A percentile compares a stretch with the other conserved stretches of the same genome.
Conservation (phyloP, 2,113 vertebrate species). For the Toxotes chatareus region DNA sequence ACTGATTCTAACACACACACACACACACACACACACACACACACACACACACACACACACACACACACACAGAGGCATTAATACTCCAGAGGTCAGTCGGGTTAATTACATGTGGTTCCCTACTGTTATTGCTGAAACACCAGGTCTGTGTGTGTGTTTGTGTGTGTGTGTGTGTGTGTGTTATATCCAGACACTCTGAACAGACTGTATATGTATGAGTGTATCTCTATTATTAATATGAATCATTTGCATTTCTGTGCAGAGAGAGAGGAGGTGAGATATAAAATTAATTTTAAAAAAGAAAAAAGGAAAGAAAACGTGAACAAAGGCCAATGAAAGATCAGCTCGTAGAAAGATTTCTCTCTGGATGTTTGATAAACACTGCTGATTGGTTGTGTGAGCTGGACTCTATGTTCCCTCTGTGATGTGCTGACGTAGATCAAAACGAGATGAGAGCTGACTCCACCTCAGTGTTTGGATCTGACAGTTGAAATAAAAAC, state of each 20-base stretch:
- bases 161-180: background rate
- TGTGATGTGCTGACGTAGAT: no score
- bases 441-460: background rate
- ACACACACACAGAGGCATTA: slow-evolving; percentile 26
- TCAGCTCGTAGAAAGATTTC: no score
- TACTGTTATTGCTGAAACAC: slow-evolving; percentile 68
- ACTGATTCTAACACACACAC: slow-evolving; percentile 41
- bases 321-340: no score
- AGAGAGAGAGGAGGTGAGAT: background rate
- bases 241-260: background rate
- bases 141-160: slow-evolving; percentile 10
- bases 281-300: no score
- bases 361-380: background rate
- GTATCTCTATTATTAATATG: background rate
- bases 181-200: background rate
- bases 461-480: background rate
- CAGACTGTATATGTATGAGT: background rate
- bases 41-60: slow-evolving; percentile 27
- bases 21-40: slow-evolving; percentile 39
- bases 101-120: slow-evolving; percentile 95
- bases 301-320: no score
- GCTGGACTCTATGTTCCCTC: no score
- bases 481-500: background rate
- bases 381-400: background rate
- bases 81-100: slow-evolving; percentile 56